phyloP scores from a whole-genome alignment of 2,797 vertebrate species.

The Danio tinwini region DNA sequence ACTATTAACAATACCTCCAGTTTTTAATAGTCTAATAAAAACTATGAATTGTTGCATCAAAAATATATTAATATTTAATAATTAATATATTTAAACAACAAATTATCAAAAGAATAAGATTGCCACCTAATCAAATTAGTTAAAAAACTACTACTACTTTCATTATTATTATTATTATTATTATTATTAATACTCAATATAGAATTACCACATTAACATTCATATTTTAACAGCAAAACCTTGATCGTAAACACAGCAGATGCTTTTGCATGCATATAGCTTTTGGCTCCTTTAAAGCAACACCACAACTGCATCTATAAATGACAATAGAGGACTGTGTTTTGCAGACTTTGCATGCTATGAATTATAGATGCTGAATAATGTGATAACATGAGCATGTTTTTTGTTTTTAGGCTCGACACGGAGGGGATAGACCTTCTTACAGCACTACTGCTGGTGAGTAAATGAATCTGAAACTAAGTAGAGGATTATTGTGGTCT shows the following conservation, averaged over 20 bases:
- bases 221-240: too few relatives aligned
- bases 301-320: conserved; percentile 6
- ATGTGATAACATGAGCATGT: background rate
- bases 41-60: too few relatives aligned
- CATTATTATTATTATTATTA: too few relatives aligned
- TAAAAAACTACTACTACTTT: too few relatives aligned
- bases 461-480: conserved; percentile 22
- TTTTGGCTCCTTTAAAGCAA: conserved; percentile 22
- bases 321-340: background rate
- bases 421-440: conserved; percentile 90
- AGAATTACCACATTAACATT: too few relatives aligned
- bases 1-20: too few relatives aligned
- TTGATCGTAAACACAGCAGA: background rate
- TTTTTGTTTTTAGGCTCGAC: conserved; percentile 83
- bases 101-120: too few relatives aligned
- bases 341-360: background rate
- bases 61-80: too few relatives aligned
- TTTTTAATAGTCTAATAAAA: too few relatives aligned
- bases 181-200: too few relatives aligned
- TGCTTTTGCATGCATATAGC: background rate
- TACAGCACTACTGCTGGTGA: conserved; percentile 65
- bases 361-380: conserved; percentile 20
- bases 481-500: background rate
- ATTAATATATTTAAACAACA: too few relatives aligned
- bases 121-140: too few relatives aligned